Conservation (phyloP, 2,888 invertebrate genomes). For the Polymixis flavicincta region DNA sequence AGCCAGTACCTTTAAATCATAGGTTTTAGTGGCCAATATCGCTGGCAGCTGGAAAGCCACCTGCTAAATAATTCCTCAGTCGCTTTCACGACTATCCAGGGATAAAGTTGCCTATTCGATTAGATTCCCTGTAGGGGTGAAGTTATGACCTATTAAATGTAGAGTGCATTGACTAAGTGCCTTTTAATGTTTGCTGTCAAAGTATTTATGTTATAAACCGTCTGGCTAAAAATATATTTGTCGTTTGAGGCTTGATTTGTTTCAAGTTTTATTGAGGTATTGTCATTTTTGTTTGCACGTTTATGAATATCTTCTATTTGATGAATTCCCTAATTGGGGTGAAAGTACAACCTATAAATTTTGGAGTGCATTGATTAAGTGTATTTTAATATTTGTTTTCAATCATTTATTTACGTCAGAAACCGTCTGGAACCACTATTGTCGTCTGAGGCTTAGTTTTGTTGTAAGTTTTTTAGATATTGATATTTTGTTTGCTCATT, state of each 20-base stretch:
- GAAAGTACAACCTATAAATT: no score
- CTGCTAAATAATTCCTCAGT: conserved; percentile 31
- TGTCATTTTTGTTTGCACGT: no score
- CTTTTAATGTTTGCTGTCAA: background rate
- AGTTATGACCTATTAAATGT: conserved; percentile 15
- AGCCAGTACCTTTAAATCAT: background rate
- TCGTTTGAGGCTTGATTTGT: background rate
- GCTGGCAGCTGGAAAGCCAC: background rate
- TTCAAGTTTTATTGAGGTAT: no score
- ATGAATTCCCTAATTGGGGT: no score
- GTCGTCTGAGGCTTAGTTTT: no score
- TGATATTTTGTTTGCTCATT: no score
- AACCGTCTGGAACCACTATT: background rate
- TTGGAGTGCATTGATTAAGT: no score
- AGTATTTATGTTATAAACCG: background rate
- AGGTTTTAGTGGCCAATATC: conserved; percentile 7
- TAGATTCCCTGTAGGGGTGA: background rate
- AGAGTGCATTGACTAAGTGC: background rate
- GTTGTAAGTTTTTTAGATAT: no score
- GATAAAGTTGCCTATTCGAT: conserved; percentile 13
- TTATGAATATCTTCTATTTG: no score
- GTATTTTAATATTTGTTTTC: background rate
- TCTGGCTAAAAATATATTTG: background rate
- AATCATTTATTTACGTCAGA: background rate
- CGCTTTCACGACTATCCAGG: conserved; percentile 15